Evolutionary conservation across 2,113 vertebrate species (phyloP), one percentile per base, ranked within the genome.

Genomic region (Phalacrocorax carbo): DNA sequence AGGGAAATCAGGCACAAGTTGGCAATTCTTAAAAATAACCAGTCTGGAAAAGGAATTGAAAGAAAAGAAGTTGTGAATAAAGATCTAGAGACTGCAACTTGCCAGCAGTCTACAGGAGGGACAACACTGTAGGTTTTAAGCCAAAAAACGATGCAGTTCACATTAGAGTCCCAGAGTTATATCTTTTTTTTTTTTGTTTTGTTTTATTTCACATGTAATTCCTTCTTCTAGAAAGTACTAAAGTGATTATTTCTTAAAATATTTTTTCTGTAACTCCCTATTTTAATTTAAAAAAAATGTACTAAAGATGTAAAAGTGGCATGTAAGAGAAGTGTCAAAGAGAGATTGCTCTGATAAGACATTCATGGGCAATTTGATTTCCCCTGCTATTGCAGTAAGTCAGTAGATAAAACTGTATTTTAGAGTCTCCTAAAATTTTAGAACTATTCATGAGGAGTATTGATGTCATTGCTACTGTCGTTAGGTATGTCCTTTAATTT

Each of bases 371-470:
- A 84, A 93, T 97, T 94, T 96, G 94, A 96, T 96, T 97, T 96
- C 86, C 92, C 66, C 30, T 94, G 86, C 66, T 94, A 71, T 81
- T 91, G 71, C 55, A 72, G 36, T 88, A 78, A 92, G 88, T 91
- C 70, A 75, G 94, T 49, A 77, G 92, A 92, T 78, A 96, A 96
- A 95, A 95, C 92, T 15, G 83, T 91, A 86, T 90, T 95, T 97
- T 94, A 94, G 88, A 73, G 27, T 80, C 73, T 96, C 62, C 82
- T 96, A 94, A 96, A 97, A 94, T 94, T 97, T 97, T 96, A 96
- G 91, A 88, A 77, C 48, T 81, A 14, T 90, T 90, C 92, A 49
- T 83, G 68, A 88, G n/a, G 64, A 86, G 51, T 93, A 93, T 80
- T 89, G 94, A 94, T 96, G 78, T 55, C 40, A 68, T 27, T 38